A percentile compares a stretch with the other conserved stretches of the same genome.
Evolutionary conservation across 2,888 invertebrate genomes (phyloP).

Genomic region (Rotaria macrura): DNA sequence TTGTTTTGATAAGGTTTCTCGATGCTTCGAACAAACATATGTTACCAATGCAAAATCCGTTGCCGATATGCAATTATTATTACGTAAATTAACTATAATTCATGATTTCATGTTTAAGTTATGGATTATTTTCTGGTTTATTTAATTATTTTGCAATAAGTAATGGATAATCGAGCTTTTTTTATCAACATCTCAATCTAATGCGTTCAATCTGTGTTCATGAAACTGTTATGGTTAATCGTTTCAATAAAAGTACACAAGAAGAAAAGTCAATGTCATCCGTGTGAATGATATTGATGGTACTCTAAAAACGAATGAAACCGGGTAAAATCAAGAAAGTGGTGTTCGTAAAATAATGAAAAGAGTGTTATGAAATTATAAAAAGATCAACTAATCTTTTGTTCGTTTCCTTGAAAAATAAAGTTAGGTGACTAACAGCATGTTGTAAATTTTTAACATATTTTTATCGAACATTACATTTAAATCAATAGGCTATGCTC

Average conservation of each 20-base stretch:
- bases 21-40: conserved; percentile 86
- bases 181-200: conserved; percentile 98
- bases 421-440: conserved; percentile 98
- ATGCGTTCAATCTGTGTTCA: conserved; percentile 89
- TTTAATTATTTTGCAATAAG: conserved; percentile 59
- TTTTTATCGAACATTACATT: conserved; percentile 92
- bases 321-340: neutral
- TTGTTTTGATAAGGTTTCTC: conserved; percentile 56
- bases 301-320: conserved; percentile 31
- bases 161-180: conserved; percentile 96
- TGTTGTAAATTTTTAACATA: conserved; percentile 98
- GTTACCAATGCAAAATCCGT: conserved; percentile 85
- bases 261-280: conserved; percentile 24
- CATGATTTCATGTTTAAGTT: conserved; percentile 58
- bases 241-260: conserved; percentile 54
- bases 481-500: conserved; percentile 99
- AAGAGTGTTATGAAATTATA: neutral
- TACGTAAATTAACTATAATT: conserved; percentile 94
- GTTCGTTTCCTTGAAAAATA: conserved; percentile 59
- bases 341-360: neutral
- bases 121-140: neutral
- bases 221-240: conserved; percentile 99
- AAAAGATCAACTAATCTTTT: neutral
- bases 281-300: conserved; percentile 33
- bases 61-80: conserved; percentile 77